Base-by-base conservation (phyloP, 2,888 invertebrate genomes). In the Uropetala carovei region DNA sequence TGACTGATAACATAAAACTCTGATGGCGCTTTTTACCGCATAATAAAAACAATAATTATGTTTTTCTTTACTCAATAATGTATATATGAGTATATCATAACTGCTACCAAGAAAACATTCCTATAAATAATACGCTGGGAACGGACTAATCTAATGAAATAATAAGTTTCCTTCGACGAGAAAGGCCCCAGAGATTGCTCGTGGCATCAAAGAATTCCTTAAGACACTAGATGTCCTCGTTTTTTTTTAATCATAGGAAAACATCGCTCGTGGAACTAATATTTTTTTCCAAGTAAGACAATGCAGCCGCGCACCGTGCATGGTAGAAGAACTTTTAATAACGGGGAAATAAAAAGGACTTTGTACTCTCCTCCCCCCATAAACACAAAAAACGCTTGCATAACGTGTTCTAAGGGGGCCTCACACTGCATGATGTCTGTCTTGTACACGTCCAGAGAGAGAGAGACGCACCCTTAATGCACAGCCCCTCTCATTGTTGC, bases 201-300 rank as follows among this genome's bases (percentile, higher is more conserved):
- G 43, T 43, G 0, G 27, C 75, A 22, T 75, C 75, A 75, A 75
- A 75, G 75, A 75, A 27, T 4, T 11, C 75, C 27, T 14, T 27
- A 14, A 27, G 22, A 27, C 13, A 75, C 22, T 3, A 75, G 75
- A 22, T 75, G 75, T 43, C 43, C 1, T n/a, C n/a, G n/a, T n/a
- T n/a, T 75, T 75, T 75, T 75, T 27, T 75, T 75, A 75, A 75
- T 75, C 75, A 75, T 75, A 10, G 75, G 22, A 75, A 27, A 75
- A 75, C 27, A 22, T 27, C 22, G 22, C 75, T 18, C 27, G 22
- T 18, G 75, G 75, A 11, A 27, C 27, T 16, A 22, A 22, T 75
- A 60, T 60, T 75, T 75, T 75, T n/a, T 75, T 75, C 7, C 75
- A 75, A n/a, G 27, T 75, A 27, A 75, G 75, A 75, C 75, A 75